Evolutionary conservation across 2,888 invertebrate genomes (phyloP), one percentile per base, ranked within the genome.

Genomic region (Mechanitis messenoides): DNA sequence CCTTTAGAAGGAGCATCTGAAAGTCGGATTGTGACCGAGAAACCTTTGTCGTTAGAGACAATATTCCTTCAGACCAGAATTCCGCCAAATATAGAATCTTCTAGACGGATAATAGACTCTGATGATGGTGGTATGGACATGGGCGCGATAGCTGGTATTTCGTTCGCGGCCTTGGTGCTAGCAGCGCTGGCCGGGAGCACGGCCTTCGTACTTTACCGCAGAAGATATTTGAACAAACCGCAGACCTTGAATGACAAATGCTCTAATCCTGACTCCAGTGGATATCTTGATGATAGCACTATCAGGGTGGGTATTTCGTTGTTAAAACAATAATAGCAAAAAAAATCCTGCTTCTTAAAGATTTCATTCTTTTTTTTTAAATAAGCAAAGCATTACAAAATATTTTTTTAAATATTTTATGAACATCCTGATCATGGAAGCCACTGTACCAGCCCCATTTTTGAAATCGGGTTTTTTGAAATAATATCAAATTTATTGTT

Each of bases 281-380:
- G 95, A 72, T 96, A 96, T 77, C 93, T 96, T 69, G 96, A 96
- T 80, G 96, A 96, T 82, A 95, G 95, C 81, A 95, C 95, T 76
- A 93, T 95, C 81, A 92, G 95, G 88, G 95, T 95, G 91, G 91
- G 93, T 42, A 53, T 9, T 58, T 3, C 0, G 20, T 20, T 20
- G 20, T 20, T 20, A 20, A 20, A 20, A 20, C 20, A 20, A 20
- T 20, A 20, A 20, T 20, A 20, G 20, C 20, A 20, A 20, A 20
- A 20, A 20, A 20, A 20, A 20, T 20, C 20, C 20, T 20, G 20
- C 20, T 20, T 20, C 20, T 20, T 20, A 20, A 20, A 20, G 20
- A 20, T 20, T 20, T 20, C 20, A 20, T 20, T 20, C 20, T 20
- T 20, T 20, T 20, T 20, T 20, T 20, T 20, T 20, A 20, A 20